Evolutionary conservation across 2,888 invertebrate genomes (phyloP), one percentile per base, ranked within the genome.

Genomic region (Drosophila limbata): DNA sequence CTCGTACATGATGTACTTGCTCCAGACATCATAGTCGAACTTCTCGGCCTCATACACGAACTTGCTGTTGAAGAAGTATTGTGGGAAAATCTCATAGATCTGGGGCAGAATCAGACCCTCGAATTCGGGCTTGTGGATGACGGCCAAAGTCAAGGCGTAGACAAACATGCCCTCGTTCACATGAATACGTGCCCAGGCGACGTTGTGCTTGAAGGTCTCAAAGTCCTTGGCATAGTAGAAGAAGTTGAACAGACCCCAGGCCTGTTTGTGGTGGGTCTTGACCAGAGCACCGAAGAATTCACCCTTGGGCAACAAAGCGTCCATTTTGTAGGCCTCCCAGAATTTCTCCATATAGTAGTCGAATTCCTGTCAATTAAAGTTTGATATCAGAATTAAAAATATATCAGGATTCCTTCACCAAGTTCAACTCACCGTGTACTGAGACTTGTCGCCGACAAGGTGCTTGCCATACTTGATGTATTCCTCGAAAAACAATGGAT

Each of bases 1-100:
- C 56, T 92, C 81, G 79, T 91, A 90, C 90, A 89, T 89, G 52
- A 85, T 81, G 48, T 77, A 59, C 68, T 86, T 89, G 79, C 83
- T 90, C 69, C 73, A 91, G 50, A 81, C 79, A 77, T 90, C 87
- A 37, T 81, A 90, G 50, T 91, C 84, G 92, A 95, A 93, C 90
- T 94, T 93, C 82, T 95, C 94, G 1, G 95, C 96, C 84, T 95
- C 94, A 86, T 95, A 94, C 79, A 96, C 95, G 83, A 95, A 93
- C 84, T 95, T 94, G 81, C 94, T 93, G 92, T 95, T 95, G 90
- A 96, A 95, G 93, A 96, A 96, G 92, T 95, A 94, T 91, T 96
- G 94, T 3, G 97, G 97, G 92, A 95, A 94, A 91, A 96, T 94
- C 92, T 97, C 97, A 90, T 96, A 96, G 44, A 95, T 94, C 28